phyloP scores from a whole-genome alignment of 2,113 vertebrate species.

The Hydrolagus affinis region DNA sequence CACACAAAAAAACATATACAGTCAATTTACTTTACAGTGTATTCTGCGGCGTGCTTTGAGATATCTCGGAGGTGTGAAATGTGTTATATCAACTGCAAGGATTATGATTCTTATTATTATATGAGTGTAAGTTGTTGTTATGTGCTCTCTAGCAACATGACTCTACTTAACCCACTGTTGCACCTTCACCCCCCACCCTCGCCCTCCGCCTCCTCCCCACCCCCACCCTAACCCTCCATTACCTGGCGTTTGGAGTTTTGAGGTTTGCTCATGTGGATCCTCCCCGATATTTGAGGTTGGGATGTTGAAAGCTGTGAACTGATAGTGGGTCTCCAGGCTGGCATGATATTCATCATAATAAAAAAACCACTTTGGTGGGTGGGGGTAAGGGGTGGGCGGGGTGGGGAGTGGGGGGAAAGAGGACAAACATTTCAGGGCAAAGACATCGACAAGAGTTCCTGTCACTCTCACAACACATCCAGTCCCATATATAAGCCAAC shows the following conservation, averaged over 20 bases:
- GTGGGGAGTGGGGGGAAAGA: conserved; percentile 40
- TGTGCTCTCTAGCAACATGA: no score
- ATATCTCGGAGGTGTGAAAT: no score
- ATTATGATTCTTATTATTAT: no score
- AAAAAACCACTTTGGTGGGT: conserved; percentile 57
- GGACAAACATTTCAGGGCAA: conserved; percentile 7
- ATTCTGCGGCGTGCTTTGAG: no score
- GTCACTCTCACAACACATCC: no score
- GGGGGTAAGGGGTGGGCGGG: conserved; percentile 35
- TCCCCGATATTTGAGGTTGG: conserved; percentile 43
- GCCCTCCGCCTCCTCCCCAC: not conserved
- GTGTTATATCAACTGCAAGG: no score
- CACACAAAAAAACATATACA: no score
- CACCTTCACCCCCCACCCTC: not conserved
- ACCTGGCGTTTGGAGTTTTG: conserved; percentile 40
- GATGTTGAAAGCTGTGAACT: conserved; percentile 43
- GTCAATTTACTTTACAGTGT: no score
- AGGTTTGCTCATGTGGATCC: conserved; percentile 28
- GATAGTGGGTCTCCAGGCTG: conserved; percentile 38
- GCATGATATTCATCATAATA: conserved; percentile 43
- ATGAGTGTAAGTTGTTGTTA: no score
- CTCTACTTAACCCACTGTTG: no score
- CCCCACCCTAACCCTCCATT: conserved; percentile 3
- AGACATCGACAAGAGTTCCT: not conserved
- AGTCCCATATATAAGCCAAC: no score